Conservation (phyloP, 2,888 invertebrate species). For the Apotomis betuletana region DNA sequence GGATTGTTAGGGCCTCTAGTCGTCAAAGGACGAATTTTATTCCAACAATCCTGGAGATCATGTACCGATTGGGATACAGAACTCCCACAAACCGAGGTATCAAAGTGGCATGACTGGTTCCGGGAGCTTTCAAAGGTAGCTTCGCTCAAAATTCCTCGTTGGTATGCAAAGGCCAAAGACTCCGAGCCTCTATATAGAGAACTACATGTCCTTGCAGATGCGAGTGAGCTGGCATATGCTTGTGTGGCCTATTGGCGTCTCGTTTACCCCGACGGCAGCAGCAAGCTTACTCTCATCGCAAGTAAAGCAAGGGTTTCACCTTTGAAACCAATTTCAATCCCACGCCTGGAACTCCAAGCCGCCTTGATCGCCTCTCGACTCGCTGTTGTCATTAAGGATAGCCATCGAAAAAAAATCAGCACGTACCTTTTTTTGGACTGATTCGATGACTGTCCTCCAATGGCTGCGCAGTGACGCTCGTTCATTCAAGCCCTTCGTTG, state of each 20-base stretch:
- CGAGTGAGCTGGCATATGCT: slow-evolving; percentile 13
- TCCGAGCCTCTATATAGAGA: slow-evolving; percentile 12
- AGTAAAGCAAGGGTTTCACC: slow-evolving; percentile 32
- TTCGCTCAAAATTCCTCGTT: slow-evolving; percentile 1
- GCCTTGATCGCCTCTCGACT: slow-evolving; percentile 31
- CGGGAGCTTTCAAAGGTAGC: slow-evolving; percentile 3
- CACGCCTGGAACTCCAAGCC: slow-evolving; percentile 36
- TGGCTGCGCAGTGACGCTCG: slow-evolving; percentile 43
- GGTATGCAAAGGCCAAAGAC: slow-evolving; percentile 6
- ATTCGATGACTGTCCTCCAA: slow-evolving; percentile 40
- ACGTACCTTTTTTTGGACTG: slow-evolving; percentile 38
- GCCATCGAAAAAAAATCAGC: slow-evolving; percentile 6
- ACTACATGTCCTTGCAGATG: slow-evolving; percentile 32
- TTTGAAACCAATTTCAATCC: slow-evolving; percentile 31
- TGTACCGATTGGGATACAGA: slow-evolving; percentile 9
- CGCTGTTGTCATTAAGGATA: slow-evolving; percentile 22
- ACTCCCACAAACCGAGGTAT: not conserved
- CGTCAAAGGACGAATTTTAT: too few species aligned
- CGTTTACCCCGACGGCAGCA: not conserved
- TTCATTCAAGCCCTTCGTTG: slow-evolving; percentile 42
- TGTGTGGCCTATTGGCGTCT: slow-evolving; percentile 22
- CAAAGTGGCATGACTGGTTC: slow-evolving; percentile 10
- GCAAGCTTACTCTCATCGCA: slow-evolving; percentile 25
- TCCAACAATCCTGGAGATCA: too few species aligned
- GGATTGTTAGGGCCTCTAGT: slow-evolving; percentile 9